Evolutionary conservation across 2,797 vertebrate species (phyloP).

Genomic region (Argyrosomus regius): DNA sequence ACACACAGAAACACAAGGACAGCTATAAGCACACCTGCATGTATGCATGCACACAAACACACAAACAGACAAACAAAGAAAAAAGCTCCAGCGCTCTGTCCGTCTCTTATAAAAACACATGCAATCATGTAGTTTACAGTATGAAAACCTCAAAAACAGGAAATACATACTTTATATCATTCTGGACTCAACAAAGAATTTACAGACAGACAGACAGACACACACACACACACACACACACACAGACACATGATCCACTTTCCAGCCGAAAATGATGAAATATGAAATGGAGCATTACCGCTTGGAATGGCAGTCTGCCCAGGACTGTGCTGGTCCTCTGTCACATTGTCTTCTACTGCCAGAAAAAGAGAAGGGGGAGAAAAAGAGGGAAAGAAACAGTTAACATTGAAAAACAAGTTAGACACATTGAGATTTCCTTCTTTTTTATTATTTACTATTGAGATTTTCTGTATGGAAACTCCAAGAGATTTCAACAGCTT

Average conservation of each 20-base stretch:
- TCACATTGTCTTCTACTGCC: slow-evolving; percentile 93
- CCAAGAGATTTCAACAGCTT: slow-evolving; percentile 78
- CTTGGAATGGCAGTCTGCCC: slow-evolving; percentile 90
- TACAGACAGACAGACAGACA: slow-evolving; percentile 44
- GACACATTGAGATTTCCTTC: slow-evolving; percentile 78
- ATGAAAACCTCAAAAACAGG: slow-evolving; percentile 64
- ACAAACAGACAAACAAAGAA: slow-evolving; percentile 43
- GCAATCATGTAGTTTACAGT: slow-evolving; percentile 50
- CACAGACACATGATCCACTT: slow-evolving; percentile 75
- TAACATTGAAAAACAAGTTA: slow-evolving; percentile 85
- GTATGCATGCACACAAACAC: slow-evolving; percentile 42
- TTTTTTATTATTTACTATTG: slow-evolving; percentile 80
- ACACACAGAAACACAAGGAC: slow-evolving; percentile 68
- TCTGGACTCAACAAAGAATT: slow-evolving; percentile 54
- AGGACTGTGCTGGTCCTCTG: slow-evolving; percentile 89
- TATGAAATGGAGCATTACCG: slow-evolving; percentile 88
- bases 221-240: slow-evolving; percentile 35
- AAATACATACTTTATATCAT: slow-evolving; percentile 62
- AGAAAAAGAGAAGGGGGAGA: slow-evolving; percentile 74
- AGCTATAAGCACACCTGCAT: slow-evolving; percentile 64
- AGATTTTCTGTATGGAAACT: slow-evolving; percentile 81
- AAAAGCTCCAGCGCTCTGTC: slow-evolving; percentile 7
- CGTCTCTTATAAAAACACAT: slow-evolving; percentile 34
- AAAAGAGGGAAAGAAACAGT: slow-evolving; percentile 76
- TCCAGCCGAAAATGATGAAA: slow-evolving; percentile 83